Base-by-base conservation (phyloP, 2,797 vertebrate genomes). In the Amazona ochrocephala region DNA sequence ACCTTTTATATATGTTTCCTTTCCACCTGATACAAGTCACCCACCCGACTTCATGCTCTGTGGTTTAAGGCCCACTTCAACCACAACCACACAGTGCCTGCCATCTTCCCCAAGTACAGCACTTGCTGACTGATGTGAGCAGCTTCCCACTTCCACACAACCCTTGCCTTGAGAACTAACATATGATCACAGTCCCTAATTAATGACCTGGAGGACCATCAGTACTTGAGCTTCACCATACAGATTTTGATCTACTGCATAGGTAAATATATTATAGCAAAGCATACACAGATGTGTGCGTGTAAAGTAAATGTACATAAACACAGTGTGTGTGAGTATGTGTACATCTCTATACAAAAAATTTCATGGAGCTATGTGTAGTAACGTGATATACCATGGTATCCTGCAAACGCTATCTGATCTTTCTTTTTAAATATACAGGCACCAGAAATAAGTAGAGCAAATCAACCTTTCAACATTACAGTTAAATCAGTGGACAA, bases 401-500 rank as follows among this genome's bases (percentile, higher is more conserved):
- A 96, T 95, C 64, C 76, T 90, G 76, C 75, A 91, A 76, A 79
- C 1, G 0, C 91, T 65, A 90, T 60, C 78, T 79, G 20, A 47
- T 41, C 44, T 50, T 44, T 64, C 56, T 44, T 58, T 64, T 62
- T 26, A 30, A 90, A 85, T 76, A 87, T 21, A 89, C 73, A 91
- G 94, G 95, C 62, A 86, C 93, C 94, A 96, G 96, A 92, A 90
- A 90, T 47, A 93, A 89, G 60, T 88, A 92, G 65, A 85, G 74
- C 53, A 93, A 84, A 94, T 73, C 27, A 96, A 93, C 86, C 88
- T 92, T 94, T 74, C 67, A 91, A 95, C 97, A 60, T 37, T 51
- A 37, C 93, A 93, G 78, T 95, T 95, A 92, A 95, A 95, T 94
- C 70, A 96, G 93, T 60, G 86, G 97, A 95, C 97, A 96, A 97